phyloP scores from a whole-genome alignment of 2,113 vertebrate genomes.

The Corydoras sp. region DNA sequence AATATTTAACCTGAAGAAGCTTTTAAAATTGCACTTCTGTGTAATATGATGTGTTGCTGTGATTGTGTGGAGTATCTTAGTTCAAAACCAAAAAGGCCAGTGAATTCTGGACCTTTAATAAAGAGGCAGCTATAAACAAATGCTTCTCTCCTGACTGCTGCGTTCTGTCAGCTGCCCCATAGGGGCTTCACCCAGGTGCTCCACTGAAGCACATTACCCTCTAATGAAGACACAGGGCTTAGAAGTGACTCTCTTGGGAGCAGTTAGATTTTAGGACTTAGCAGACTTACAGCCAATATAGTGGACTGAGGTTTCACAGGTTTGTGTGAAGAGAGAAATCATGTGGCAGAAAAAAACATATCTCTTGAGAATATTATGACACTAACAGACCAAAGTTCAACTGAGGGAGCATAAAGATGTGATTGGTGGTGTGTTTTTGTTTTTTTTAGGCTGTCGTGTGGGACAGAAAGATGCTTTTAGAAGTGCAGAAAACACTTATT shows the following conservation, averaged over 20 bases:
- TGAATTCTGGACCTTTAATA: too few relatives aligned
- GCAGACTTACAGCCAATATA: constrained; percentile 11
- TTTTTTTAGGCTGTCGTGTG: neutral
- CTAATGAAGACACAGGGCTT: constrained; percentile 37
- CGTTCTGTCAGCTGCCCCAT: neutral
- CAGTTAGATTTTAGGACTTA: constrained; percentile 16
- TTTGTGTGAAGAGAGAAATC: constrained; percentile 7
- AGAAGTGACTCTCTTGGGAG: constrained; percentile 2
- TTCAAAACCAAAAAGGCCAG: too few relatives aligned
- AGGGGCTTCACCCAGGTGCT: constrained; percentile 1
- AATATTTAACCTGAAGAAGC: too few relatives aligned
- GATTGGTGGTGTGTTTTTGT: too few relatives aligned
- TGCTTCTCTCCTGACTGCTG: constrained; percentile 7
- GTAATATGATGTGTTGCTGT: too few relatives aligned
- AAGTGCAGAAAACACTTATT: constrained; percentile 38
- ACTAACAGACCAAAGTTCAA: neutral
- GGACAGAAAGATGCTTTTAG: constrained; percentile 24
- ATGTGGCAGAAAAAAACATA: neutral
- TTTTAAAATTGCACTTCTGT: too few relatives aligned
- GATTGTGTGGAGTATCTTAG: too few relatives aligned
- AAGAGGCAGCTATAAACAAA: too few relatives aligned
- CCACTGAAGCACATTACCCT: constrained; percentile 31
- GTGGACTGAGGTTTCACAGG: constrained; percentile 12
- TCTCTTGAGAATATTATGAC: neutral
- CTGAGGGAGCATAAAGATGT: neutral